Evolutionary conservation across 1,140 invertebrate species (phyloP), one percentile per base, ranked within the genome.

Genomic region (Tribolium madens): DNA sequence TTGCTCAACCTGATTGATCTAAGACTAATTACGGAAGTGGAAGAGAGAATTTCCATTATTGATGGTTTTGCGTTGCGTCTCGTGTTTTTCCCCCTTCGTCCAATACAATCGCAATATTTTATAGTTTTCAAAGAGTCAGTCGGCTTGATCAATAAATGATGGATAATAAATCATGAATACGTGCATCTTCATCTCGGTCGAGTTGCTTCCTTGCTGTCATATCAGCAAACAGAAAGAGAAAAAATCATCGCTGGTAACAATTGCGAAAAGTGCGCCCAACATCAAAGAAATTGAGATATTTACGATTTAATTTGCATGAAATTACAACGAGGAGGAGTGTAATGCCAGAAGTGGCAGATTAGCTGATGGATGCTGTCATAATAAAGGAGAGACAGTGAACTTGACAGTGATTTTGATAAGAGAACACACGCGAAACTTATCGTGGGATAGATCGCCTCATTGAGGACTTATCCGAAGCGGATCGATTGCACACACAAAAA

Each of bases 231-330:
- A 18, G 18, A 52, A 15, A 57, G 17, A 10, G n/a, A 14, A 57
- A 57, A n/a, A 57, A 18, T 3, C 18, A 17, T 57, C 14, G 52
- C 12, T 10, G 12, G 3, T 9, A 9, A 14, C 15, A 52, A 15
- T 52, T 15, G 13, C 9, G 9, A 14, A 12, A 52, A 47, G n/a
- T 18, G 53, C 53, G 53, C 57, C 18, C 14, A 64, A 64, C 57
- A 64, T 60, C 53, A 60, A 60, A 60, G 53, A 60, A 60, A 60
- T 60, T 60, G 53, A 60, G 53, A 60, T 26, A 60, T 64, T 64
- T 64, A 26, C 57, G 57, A 64, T 33, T 64, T 64, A 64, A 64
- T 64, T 64, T 64, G 57, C 57, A 64, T 64, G 57, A 33, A 64
- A 64, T 64, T 64, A 64, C 31, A 3, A 4, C 57, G 53, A 60